Conservation (phyloP, 1,140 invertebrate species). For the Halesus radiatus region DNA sequence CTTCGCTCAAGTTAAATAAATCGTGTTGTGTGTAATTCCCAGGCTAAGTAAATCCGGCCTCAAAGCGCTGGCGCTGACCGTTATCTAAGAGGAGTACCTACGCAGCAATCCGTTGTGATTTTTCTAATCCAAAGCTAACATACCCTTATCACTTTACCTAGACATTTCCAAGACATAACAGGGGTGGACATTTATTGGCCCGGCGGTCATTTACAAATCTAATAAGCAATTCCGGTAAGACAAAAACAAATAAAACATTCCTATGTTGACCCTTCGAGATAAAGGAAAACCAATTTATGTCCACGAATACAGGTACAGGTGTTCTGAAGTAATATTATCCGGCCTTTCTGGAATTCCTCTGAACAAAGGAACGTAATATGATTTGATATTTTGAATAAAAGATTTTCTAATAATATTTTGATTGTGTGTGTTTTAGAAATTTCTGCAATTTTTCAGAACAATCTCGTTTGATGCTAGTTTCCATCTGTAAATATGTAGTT, state of each 20-base stretch:
- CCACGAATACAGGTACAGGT: slow-evolving; percentile 21
- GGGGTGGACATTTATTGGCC: slow-evolving; percentile 38
- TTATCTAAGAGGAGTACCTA: slow-evolving; percentile 2
- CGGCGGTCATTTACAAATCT: slow-evolving; percentile 41
- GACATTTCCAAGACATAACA: slow-evolving; percentile 32
- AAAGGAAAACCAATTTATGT: slow-evolving; percentile 5
- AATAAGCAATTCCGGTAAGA: slow-evolving; percentile 31
- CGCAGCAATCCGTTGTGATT: slow-evolving; percentile 16
- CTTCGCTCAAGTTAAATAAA: not conserved
- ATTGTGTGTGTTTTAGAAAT: no score
- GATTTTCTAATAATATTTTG: no score
- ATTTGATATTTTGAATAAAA: no score
- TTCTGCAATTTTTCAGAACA: no score
- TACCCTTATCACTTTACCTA: slow-evolving; percentile 32
- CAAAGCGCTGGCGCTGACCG: not conserved
- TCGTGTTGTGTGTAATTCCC: not conserved
- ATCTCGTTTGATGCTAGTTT: no score
- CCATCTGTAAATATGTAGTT: no score
- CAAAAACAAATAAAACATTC: slow-evolving; percentile 38
- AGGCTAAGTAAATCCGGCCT: not conserved
- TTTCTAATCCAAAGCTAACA: slow-evolving; percentile 7
- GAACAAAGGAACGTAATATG: no score
- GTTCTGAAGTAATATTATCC: not conserved
- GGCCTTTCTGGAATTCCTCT: no score
- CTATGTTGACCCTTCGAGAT: not conserved